Conservation (phyloP, 2,888 invertebrate genomes). For the Ectobius pallidus region DNA sequence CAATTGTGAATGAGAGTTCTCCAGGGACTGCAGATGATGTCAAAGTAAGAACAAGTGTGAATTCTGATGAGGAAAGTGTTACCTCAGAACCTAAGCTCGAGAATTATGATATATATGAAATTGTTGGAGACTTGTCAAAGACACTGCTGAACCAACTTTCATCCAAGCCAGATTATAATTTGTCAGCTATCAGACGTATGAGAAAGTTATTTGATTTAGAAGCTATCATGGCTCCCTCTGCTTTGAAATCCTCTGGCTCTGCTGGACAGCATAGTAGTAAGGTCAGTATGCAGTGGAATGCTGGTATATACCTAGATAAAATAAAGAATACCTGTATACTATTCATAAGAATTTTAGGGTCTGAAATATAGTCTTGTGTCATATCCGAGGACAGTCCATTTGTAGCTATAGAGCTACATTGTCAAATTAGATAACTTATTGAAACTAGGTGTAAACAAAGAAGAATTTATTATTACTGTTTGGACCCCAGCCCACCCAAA, state of each 20-base stretch:
- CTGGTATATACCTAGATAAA: no score
- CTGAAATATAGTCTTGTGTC: no score
- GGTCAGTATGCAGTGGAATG: no score
- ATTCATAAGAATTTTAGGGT: no score
- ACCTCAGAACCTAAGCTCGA: neutral
- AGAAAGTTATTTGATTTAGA: neutral
- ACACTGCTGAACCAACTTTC: neutral
- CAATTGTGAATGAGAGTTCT: neutral
- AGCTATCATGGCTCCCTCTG: neutral
- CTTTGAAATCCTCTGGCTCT: neutral
- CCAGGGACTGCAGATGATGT: neutral
- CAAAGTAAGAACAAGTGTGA: neutral
- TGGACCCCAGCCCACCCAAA: no score
- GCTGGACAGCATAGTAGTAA: no score
- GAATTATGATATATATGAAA: slow-evolving; percentile 1
- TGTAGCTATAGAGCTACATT: no score
- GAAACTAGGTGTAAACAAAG: no score
- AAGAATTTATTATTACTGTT: no score
- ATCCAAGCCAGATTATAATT: neutral
- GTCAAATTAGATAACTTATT: no score
- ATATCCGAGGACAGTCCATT: no score
- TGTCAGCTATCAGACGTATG: neutral
- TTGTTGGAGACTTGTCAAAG: neutral
- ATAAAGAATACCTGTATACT: no score
- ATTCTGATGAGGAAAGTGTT: neutral